Base-by-base conservation (phyloP, 2,888 invertebrate species). In the Eilema caniola region DNA sequence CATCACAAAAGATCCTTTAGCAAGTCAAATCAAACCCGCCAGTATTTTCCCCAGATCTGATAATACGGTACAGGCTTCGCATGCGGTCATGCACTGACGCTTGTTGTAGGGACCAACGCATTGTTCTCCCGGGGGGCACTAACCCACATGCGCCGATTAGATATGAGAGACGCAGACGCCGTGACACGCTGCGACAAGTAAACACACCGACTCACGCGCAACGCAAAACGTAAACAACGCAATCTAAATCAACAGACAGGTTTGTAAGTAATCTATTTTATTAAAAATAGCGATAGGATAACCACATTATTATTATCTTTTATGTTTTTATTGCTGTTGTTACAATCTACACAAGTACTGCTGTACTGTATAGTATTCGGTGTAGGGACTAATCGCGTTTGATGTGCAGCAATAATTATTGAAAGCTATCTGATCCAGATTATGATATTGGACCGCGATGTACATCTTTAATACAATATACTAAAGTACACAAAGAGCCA, bases 41-140 rank as follows among this genome's bases (percentile, higher is more conserved):
- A 66, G 62, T 75, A 62, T 73, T 73, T 68, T 69, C 68, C 74
- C 60, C 70, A 56, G 71, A 77, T 78, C 66, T 74, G 80, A 80
- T 75, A 82, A 75, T 71, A 66, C 76, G 68, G 73, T 75, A 73
- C 71, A 68, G 70, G 65, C 77, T 67, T 20, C 66, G 53, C 73
- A 78, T 76, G 75, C 75, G 72, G 77, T 75, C 77, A 75, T 69
- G 72, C 81, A 78, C 71, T 71, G 76, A 71, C 71, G 77, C 63
- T 75, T 59, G 76, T 20, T 78, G 84, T 74, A 81, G 86, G 91
- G 94, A 94, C 95, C 95, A 94, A 94, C 94, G 95, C 95, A 94
- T 94, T 93, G 95, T 93, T 91, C 93, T 89, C 93, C 90, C 90
- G 85, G 94, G 95, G 95, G 95, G 94, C 95, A 95, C 86, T 94